Percentiles rank a stretch among this genome's conserved stretches.
Conservation (phyloP, 2,888 invertebrate species). For the Ptilodon capucinus region DNA sequence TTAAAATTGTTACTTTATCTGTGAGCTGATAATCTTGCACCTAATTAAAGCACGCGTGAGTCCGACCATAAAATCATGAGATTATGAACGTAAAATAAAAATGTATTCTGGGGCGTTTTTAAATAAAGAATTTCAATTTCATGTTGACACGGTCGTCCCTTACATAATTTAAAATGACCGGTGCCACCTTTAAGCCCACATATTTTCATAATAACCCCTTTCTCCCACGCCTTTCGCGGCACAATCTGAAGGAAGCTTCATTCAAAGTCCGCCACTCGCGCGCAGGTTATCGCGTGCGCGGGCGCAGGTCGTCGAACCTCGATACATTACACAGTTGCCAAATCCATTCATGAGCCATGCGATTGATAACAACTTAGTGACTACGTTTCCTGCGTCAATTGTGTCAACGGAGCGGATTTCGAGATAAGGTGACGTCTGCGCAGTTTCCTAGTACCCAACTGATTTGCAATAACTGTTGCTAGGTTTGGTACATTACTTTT, state of each 20-base stretch:
- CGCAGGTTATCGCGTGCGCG: conserved; percentile 37
- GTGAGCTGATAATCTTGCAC: background rate
- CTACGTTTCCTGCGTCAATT: conserved; percentile 17
- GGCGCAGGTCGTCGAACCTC: conserved; percentile 18
- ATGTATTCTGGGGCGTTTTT: background rate
- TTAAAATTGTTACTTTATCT: background rate
- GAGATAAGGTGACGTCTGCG: conserved; percentile 29
- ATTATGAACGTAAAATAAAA: background rate
- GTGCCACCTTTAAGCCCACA: background rate
- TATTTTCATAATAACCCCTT: background rate
- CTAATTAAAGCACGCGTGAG: background rate
- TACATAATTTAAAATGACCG: background rate
- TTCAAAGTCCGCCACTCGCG: conserved; percentile 5
- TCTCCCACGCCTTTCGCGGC: conserved; percentile 10
- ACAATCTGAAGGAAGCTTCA: conserved; percentile 1
- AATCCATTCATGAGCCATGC: conserved; percentile 33
- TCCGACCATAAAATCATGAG: background rate
- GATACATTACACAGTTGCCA: conserved; percentile 32
- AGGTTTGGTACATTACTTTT: background rate
- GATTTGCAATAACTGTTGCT: conserved; percentile 8
- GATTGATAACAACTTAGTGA: conserved; percentile 29
- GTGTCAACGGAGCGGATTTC: conserved; percentile 41
- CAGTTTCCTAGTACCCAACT: conserved; percentile 16
- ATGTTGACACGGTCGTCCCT: background rate
- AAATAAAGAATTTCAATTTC: background rate